Percentiles rank a stretch among this genome's conserved stretches.
Conservation (phyloP, 2,888 invertebrate species). For the Nowickia ferox region DNA sequence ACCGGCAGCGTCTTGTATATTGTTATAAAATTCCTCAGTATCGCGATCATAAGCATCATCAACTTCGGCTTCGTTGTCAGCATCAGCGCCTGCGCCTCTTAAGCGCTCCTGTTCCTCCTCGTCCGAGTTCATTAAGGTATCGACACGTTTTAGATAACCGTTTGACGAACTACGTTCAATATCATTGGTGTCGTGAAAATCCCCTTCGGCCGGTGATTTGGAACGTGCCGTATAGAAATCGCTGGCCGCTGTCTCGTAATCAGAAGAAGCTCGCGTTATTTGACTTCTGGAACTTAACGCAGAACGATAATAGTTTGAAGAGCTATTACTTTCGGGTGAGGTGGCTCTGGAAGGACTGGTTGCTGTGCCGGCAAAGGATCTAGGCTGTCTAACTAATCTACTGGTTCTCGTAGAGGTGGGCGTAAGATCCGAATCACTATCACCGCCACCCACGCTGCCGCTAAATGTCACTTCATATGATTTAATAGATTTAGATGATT, state of each 20-base stretch:
- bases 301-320: conserved; percentile 75
- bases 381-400: conserved; percentile 63
- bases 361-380: conserved; percentile 50
- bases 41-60: conserved; percentile 79
- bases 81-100: conserved; percentile 52
- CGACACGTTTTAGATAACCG: conserved; percentile 47
- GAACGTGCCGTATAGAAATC: conserved; percentile 65
- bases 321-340: conserved; percentile 74
- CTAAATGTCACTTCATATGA: conserved; percentile 80
- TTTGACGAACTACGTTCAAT: conserved; percentile 58
- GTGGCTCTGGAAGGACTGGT: conserved; percentile 75
- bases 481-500: conserved; percentile 77
- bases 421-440: conserved; percentile 72
- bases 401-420: conserved; percentile 47
- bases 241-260: conserved; percentile 73
- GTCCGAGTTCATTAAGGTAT: conserved; percentile 52
- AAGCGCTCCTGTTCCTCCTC: conserved; percentile 55
- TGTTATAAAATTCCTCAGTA: conserved; percentile 81
- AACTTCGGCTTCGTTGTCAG: conserved; percentile 73
- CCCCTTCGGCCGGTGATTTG: conserved; percentile 46
- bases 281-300: conserved; percentile 71
- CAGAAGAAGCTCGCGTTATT: conserved; percentile 70
- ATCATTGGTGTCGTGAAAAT: not conserved
- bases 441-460: conserved; percentile 78
- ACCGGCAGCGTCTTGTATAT: conserved; percentile 79